Evolutionary conservation across 2,113 vertebrate genomes (phyloP), one percentile per base, ranked within the genome.

Genomic region (Melanerpes formicivorus): DNA sequence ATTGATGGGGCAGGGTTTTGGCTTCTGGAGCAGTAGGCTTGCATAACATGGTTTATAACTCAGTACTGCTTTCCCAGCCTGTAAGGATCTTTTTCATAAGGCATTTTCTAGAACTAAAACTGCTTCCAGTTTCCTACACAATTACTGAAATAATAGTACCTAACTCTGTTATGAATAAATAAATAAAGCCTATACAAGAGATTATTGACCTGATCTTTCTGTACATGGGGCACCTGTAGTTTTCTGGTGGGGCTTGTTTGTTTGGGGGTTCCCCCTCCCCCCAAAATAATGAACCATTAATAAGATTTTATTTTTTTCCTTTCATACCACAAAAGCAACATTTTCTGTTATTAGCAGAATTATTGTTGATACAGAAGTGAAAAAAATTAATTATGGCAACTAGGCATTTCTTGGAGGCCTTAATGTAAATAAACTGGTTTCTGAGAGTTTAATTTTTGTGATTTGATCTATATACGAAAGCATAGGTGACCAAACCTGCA

Each of bases 21-120:
- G 92, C 95, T 94, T 90, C 92, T 94, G 91, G 84, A 96, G 97
- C 92, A 94, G 93, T 88, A 50, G 76, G 81, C 95, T 98, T 98
- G 97, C 96, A 96, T 98, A 98, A 98, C 95, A 73, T 92, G 71
- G 88, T 19, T 94, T 93, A 77, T 94, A 97, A 97, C 97, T 97
- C 95, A 96, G 76, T 74, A 54, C 84, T 87, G 74, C 65, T 56
- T 85, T 74, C 67, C 92, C 78, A 78, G 90, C 74, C 87, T 94
- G 76, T 93, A 95, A 96, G 59, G 86, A 80, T 73, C 71, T 95
- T 93, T 94, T 87, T 84, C 34, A 81, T 83, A 78, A 91, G 42
- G 34, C 88, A 27, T 93, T 94, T 92, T 87, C 87, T 84, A n/a
- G 60, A 70, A 91, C 25, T 50, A 85, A 89, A 92, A 73, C 16